These are phyloP conservation scores for Acromyrmex heyeri DNA, from an alignment of 1,140 invertebrate species.

Conservation along the genomic window DNA sequence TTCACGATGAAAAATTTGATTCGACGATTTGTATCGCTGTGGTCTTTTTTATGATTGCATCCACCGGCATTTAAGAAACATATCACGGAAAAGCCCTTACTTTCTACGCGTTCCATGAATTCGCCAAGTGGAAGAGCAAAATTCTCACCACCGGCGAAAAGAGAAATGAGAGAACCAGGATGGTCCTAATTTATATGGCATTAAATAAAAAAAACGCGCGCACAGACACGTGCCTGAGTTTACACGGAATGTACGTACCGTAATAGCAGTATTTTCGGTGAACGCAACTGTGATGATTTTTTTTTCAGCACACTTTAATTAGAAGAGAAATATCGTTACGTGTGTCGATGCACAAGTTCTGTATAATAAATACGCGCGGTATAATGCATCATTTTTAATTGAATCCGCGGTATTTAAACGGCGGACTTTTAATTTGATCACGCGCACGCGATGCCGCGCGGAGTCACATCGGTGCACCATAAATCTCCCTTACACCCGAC, in stretches of 20 bases:
- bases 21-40: not conserved
- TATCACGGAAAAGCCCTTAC: conserved; percentile 18
- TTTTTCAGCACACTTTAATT: not conserved
- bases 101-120: conserved; percentile 1
- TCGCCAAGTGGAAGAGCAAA: conserved; percentile 3
- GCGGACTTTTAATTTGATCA: conserved; percentile 30
- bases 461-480: not conserved
- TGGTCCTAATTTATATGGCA: not conserved
- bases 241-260: not conserved
- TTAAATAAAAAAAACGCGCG: not conserved
- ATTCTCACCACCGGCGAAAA: not conserved
- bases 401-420: conserved; percentile 18
- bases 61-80: conserved; percentile 5
- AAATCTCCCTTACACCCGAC: conserved; percentile 37
- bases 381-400: conserved; percentile 24
- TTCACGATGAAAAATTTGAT: not conserved
- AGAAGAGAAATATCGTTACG: not conserved
- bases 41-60: conserved; percentile 14
- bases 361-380: not conserved
- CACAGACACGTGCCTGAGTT: not conserved
- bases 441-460: not conserved
- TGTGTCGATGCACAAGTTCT: not conserved
- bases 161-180: not conserved
- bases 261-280: not conserved
- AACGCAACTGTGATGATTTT: not conserved